Evolutionary conservation across 2,888 invertebrate species (phyloP).

Genomic region (Tolmerus cingulatus): DNA sequence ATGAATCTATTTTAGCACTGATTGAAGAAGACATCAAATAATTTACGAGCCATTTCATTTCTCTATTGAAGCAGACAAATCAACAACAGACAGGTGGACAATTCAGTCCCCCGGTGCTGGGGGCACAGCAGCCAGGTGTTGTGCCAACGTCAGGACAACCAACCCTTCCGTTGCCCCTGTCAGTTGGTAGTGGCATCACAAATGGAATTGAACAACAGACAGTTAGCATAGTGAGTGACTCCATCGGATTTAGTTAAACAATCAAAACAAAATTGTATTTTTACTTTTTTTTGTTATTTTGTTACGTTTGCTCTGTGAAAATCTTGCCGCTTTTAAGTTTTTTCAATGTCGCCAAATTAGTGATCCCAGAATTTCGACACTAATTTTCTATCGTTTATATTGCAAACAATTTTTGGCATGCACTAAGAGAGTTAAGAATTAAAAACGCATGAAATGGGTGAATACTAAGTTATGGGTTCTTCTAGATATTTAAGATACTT

Average conservation of each 20-base stretch:
- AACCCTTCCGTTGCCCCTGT: conserved; percentile 46
- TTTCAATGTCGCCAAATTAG: conserved; percentile 15
- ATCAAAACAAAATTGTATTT: neutral
- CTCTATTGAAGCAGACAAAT: conserved; percentile 47
- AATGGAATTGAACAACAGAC: conserved; percentile 57
- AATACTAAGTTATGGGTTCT: neutral
- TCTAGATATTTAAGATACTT: neutral
- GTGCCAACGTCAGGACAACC: conserved; percentile 48
- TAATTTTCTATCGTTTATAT: conserved; percentile 20
- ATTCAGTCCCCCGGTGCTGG: conserved; percentile 49
- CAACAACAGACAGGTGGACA: conserved; percentile 48
- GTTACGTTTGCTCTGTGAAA: neutral
- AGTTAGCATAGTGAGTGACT: conserved; percentile 62
- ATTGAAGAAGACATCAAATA: neutral
- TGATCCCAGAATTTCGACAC: neutral
- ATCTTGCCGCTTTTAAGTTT: conserved; percentile 10
- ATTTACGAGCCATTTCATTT: conserved; percentile 31
- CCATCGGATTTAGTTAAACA: neutral
- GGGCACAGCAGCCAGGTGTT: conserved; percentile 42
- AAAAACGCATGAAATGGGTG: conserved; percentile 25
- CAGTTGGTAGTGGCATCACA: conserved; percentile 51
- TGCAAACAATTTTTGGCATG: conserved; percentile 11
- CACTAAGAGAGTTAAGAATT: conserved; percentile 1
- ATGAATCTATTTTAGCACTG: neutral
- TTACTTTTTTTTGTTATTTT: neutral